phyloP scores from a whole-genome alignment of 2,888 invertebrate species.

The Tetranychus piercei region DNA sequence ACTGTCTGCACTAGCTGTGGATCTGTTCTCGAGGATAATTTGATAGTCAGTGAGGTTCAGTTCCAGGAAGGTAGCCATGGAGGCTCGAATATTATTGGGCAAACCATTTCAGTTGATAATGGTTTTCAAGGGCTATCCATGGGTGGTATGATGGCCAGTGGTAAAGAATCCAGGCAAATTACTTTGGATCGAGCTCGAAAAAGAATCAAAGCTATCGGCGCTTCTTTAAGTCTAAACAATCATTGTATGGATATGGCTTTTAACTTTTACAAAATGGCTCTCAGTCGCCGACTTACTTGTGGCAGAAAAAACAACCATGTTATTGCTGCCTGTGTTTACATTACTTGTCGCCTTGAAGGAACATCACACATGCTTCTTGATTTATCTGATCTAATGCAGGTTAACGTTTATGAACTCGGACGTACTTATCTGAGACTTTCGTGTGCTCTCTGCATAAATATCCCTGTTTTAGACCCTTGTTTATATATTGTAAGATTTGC shows the following conservation, averaged over 20 bases:
- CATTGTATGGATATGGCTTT: slow-evolving; percentile 82
- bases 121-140: slow-evolving; percentile 11
- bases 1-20: slow-evolving; percentile 91
- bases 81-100: slow-evolving; percentile 67
- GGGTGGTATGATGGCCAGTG: slow-evolving; percentile 21
- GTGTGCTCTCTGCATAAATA: slow-evolving; percentile 68
- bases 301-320: slow-evolving; percentile 77
- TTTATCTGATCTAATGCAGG: slow-evolving; percentile 31
- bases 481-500: slow-evolving; percentile 87
- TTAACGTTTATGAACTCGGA: slow-evolving; percentile 86
- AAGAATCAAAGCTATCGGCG: slow-evolving; percentile 64
- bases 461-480: slow-evolving; percentile 83
- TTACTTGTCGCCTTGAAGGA: slow-evolving; percentile 83
- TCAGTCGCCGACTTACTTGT: slow-evolving; percentile 61
- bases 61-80: slow-evolving; percentile 84
- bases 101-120: slow-evolving; percentile 57
- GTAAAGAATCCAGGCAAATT: slow-evolving; percentile 30
- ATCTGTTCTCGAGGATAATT: slow-evolving; percentile 80
- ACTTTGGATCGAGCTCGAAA: slow-evolving; percentile 37
- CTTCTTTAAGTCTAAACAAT: slow-evolving; percentile 65
- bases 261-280: slow-evolving; percentile 79
- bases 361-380: slow-evolving; percentile 57
- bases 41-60: slow-evolving; percentile 87
- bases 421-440: slow-evolving; percentile 74
- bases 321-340: slow-evolving; percentile 89